A percentile compares a stretch with the other conserved stretches of the same genome.
phyloP scores from a whole-genome alignment of 2,888 invertebrate genomes.

The Aporophyla nigra region DNA sequence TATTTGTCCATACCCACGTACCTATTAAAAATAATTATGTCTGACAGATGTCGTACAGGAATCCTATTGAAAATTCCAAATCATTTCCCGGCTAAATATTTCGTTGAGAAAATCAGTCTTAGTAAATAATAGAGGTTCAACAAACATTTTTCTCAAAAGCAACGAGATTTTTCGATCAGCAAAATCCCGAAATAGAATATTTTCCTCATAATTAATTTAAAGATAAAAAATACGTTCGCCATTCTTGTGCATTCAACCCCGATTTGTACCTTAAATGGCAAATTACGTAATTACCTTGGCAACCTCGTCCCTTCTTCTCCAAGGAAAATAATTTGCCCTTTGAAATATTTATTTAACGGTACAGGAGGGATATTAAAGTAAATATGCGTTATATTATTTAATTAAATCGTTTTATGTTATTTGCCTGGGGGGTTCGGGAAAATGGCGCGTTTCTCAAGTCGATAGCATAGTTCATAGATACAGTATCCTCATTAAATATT shows the following conservation, averaged over 20 bases:
- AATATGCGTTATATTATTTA: slow-evolving; percentile 65
- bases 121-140: not conserved
- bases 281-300: slow-evolving; percentile 55
- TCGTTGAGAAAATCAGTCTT: not conserved
- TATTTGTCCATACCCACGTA: too few species aligned
- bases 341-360: slow-evolving; percentile 62
- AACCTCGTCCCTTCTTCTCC: slow-evolving; percentile 35
- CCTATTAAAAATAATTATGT: too few species aligned
- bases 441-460: slow-evolving; percentile 51
- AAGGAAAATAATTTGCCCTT: slow-evolving; percentile 58
- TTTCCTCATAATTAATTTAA: slow-evolving; percentile 42
- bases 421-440: slow-evolving; percentile 54
- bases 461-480: slow-evolving; percentile 23
- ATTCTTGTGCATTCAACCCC: slow-evolving; percentile 26
- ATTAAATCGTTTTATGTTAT: slow-evolving; percentile 69
- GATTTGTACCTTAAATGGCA: slow-evolving; percentile 46
- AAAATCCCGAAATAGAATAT: slow-evolving; percentile 8
- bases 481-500: slow-evolving; percentile 21
- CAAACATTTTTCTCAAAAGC: not conserved
- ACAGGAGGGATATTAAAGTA: slow-evolving; percentile 62
- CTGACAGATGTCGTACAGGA: not conserved
- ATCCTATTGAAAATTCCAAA: not conserved
- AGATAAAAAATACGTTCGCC: slow-evolving; percentile 15
- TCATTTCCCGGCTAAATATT: not conserved
- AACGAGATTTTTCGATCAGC: not conserved